These are phyloP conservation scores for Trematocara stigmaticum DNA, from an alignment of 2,113 vertebrate genomes.

Conservation along the genomic window DNA sequence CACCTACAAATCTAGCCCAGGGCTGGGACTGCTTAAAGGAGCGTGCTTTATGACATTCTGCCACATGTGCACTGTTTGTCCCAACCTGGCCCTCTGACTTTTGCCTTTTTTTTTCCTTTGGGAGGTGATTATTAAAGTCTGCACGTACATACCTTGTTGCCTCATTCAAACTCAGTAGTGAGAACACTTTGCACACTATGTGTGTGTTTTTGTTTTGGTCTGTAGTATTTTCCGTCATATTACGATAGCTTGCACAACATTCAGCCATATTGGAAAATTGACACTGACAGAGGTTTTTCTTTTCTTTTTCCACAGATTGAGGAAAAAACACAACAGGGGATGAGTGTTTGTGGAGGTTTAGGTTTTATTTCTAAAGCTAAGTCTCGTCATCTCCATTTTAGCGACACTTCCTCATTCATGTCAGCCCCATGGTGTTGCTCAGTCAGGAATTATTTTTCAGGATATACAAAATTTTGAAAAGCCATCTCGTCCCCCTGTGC, in stretches of 20 bases:
- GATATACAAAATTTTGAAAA: constrained; percentile 59
- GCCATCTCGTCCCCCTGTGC: constrained; percentile 24
- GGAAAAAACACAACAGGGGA: constrained; percentile 3
- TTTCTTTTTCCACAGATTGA: neutral
- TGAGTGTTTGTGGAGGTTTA: constrained; percentile 11
- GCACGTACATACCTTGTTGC: neutral
- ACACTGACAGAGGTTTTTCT: neutral
- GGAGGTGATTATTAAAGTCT: constrained; percentile 15
- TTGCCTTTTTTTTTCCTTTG: neutral
- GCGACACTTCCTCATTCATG: constrained; percentile 50
- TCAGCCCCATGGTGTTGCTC: constrained; percentile 46
- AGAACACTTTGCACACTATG: neutral
- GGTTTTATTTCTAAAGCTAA: constrained; percentile 36
- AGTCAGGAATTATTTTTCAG: constrained; percentile 49
- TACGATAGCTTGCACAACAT: neutral
- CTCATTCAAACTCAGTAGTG: neutral
- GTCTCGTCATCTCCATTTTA: constrained; percentile 16
- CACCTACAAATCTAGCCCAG: constrained; percentile 83
- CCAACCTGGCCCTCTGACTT: constrained; percentile 57
- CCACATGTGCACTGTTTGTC: constrained; percentile 65
- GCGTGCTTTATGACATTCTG: constrained; percentile 77
- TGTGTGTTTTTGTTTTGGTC: neutral
- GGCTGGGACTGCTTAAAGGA: constrained; percentile 72
- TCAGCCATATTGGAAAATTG: constrained; percentile 12
- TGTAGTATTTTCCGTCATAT: neutral